These are phyloP conservation scores for Xerus inauris DNA, from an alignment of 2,113 vertebrate genomes.

Conservation along the genomic window DNA sequence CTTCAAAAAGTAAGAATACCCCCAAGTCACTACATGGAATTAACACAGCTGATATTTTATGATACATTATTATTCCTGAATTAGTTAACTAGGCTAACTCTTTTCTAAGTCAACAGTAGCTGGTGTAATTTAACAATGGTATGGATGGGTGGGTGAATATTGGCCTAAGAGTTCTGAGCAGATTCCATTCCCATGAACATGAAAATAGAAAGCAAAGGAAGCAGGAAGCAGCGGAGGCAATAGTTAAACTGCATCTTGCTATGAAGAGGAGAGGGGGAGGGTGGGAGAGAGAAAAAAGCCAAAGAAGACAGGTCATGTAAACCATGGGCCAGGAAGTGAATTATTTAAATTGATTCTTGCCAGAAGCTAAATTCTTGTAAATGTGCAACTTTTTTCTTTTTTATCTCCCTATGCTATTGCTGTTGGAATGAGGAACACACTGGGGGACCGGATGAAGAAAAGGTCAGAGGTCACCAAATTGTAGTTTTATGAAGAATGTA, in stretches of 20 bases:
- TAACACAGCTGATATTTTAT: not conserved
- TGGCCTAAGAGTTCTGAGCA: constrained; percentile 38
- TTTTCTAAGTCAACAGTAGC: constrained; percentile 49
- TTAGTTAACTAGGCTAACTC: constrained; percentile 70
- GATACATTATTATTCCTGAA: constrained; percentile 15
- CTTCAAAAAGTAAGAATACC: constrained; percentile 8
- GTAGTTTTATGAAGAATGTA: constrained; percentile 77
- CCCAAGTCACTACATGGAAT: not conserved
- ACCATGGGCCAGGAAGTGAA: constrained; percentile 88
- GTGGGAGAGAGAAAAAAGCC: constrained; percentile 76
- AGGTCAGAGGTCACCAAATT: constrained; percentile 79
- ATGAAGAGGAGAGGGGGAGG: constrained; percentile 68
- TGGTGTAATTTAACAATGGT: not conserved
- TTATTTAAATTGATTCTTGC: constrained; percentile 85
- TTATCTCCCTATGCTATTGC: constrained; percentile 49
- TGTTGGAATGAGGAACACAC: constrained; percentile 75
- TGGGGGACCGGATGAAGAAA: constrained; percentile 80
- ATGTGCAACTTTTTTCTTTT: constrained; percentile 39
- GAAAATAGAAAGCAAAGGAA: constrained; percentile 87
- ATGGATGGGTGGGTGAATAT: not conserved
- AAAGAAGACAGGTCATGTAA: constrained; percentile 84
- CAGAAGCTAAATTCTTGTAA: constrained; percentile 85
- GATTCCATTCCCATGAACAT: constrained; percentile 88
- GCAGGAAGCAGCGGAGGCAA: constrained; percentile 82
- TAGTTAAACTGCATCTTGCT: constrained; percentile 73